Evolutionary conservation across 2,113 vertebrate genomes (phyloP), one percentile per base, ranked within the genome.

Genomic region (Lethenteron reissneri): DNA sequence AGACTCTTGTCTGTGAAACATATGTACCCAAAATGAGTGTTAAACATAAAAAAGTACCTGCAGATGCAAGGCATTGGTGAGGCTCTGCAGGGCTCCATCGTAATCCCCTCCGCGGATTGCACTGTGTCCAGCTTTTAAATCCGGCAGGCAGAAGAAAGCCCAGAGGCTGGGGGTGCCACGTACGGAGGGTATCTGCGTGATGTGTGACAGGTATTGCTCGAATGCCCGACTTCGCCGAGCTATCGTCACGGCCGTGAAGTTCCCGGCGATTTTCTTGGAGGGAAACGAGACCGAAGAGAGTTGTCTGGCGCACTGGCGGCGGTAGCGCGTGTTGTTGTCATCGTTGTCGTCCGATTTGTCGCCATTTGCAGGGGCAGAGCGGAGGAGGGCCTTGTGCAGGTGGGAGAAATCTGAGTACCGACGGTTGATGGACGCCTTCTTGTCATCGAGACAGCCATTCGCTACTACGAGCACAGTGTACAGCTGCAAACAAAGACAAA

Each of bases 211-310:
- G 77, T 95, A 95, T 79, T 90, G 92, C 70, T 96, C 92, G 0
- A 97, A 95, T 2, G 92, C 90, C 15, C 88, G 83, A 80, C 92
- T 95, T 19, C 92, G 83, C 76, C 88, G 89, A 72, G 87, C 90
- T 1, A 97, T 96, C 25, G 92, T 97, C 81, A 92, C 87, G 0
- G 88, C 85, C 0, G 85, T 84, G 73, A 92, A 96, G 79, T 97
- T 96, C 12, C 80, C 81, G 56, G 82, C 85, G 74, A 97, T 81
- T 77, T 88, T 88, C 77, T 95, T 83, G 74, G 87, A 85, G 11
- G 92, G 92, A 75, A 97, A 95, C 73, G 85, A 82, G 56, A 95
- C 56, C 2, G 80, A 78, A 1, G 83, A 82, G 87, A 97, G 90
- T 74, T 85, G 84, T 0, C 83, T 81, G 56, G 84, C 77, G 2